These are phyloP conservation scores for Plagodis dolabraria DNA, from an alignment of 2,888 invertebrate species.

Conservation along the genomic window DNA sequence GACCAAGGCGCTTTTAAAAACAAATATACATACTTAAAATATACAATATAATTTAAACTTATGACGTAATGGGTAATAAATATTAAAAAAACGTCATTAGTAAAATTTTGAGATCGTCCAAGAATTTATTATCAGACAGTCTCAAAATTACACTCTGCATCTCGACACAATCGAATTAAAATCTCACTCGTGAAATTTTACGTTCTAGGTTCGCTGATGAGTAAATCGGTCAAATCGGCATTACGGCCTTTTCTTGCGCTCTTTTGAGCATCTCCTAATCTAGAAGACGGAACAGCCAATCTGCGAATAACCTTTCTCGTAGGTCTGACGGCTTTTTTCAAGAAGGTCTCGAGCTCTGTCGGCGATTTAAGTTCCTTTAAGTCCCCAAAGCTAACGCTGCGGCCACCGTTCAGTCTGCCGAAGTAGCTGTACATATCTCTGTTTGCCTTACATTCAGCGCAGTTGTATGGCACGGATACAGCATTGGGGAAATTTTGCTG, in stretches of 20 bases:
- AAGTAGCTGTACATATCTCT: conserved; percentile 63
- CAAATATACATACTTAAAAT: conserved; percentile 32
- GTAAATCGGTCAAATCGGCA: neutral
- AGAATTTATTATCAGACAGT: conserved; percentile 73
- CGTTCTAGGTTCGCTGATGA: conserved; percentile 31
- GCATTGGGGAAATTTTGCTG: conserved; percentile 86
- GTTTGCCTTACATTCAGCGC: conserved; percentile 82
- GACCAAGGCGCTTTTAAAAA: conserved; percentile 21
- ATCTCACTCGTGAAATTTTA: conserved; percentile 36
- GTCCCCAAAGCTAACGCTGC: conserved; percentile 65
- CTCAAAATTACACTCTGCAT: conserved; percentile 59
- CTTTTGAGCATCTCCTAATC: conserved; percentile 2
- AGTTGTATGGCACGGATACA: conserved; percentile 86
- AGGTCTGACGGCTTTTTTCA: conserved; percentile 72
- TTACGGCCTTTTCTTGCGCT: conserved; percentile 21
- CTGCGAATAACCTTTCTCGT: conserved; percentile 62
- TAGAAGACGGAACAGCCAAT: conserved; percentile 52
- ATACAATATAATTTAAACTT: conserved; percentile 41
- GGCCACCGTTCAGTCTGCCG: conserved; percentile 66
- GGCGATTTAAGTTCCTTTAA: conserved; percentile 72
- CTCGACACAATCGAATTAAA: conserved; percentile 25
- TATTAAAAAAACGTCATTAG: conserved; percentile 46
- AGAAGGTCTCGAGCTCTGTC: conserved; percentile 66
- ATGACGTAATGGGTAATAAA: conserved; percentile 39
- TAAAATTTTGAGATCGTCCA: conserved; percentile 78